Evolutionary conservation across 2,888 invertebrate genomes (phyloP).

Genomic region (Xylota segnis): DNA sequence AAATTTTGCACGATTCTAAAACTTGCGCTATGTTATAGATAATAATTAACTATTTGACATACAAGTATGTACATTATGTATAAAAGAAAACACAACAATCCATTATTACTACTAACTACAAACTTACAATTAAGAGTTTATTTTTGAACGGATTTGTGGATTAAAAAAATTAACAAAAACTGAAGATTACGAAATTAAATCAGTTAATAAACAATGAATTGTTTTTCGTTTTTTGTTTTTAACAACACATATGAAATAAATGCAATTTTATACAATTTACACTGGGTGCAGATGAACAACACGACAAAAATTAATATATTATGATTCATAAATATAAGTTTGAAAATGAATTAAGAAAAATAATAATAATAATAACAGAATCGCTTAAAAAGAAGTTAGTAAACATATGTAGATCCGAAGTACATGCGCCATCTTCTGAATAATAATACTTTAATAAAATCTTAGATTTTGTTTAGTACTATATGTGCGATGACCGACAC

Average conservation of each 20-base stretch:
- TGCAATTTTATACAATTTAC: slow-evolving; percentile 42
- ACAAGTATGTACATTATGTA: no score
- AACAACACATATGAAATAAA: slow-evolving; percentile 28
- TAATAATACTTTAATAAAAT: slow-evolving; percentile 42
- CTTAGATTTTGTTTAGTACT: slow-evolving; percentile 14
- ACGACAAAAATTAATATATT: background rate
- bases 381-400: slow-evolving; percentile 5
- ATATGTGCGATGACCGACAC: slow-evolving; percentile 4
- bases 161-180: slow-evolving; percentile 22
- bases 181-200: slow-evolving; percentile 17
- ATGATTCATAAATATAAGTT: slow-evolving; percentile 45
- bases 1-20: no score
- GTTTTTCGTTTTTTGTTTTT: background rate
- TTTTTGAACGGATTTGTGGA: slow-evolving; percentile 34
- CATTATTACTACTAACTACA: slow-evolving; percentile 22
- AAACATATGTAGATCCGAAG: slow-evolving; percentile 16
- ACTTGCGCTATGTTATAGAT: no score
- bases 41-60: no score
- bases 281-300: slow-evolving; percentile 33
- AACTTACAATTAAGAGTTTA: slow-evolving; percentile 45
- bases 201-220: slow-evolving; percentile 32
- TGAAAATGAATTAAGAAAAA: slow-evolving; percentile 3
- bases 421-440: slow-evolving; percentile 20
- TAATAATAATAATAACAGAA: background rate
- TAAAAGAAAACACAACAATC: background rate